These are phyloP conservation scores for Gallinago paraguaiae DNA, from an alignment of 2,113 vertebrate species.

Conservation along the genomic window DNA sequence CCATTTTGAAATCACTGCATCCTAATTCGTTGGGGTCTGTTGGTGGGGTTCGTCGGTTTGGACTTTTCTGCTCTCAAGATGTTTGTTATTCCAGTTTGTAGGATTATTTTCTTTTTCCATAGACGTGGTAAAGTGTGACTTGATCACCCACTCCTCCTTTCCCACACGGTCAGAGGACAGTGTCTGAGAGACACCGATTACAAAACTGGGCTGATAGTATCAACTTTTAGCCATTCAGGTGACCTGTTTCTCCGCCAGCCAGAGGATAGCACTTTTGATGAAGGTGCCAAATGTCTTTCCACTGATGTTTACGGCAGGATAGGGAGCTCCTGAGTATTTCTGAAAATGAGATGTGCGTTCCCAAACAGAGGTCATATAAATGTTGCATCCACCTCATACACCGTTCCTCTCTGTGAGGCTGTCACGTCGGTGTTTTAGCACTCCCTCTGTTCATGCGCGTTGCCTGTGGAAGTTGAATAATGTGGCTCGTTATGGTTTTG, in stretches of 20 bases:
- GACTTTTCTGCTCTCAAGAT: neutral
- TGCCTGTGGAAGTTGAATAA: neutral
- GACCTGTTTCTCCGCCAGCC: neutral
- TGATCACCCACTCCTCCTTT: neutral
- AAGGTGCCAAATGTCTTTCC: neutral
- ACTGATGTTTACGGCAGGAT: neutral
- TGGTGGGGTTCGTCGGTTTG: neutral
- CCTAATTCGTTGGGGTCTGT: neutral
- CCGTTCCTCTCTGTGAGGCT: neutral
- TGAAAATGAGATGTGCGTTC: neutral
- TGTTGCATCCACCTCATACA: neutral
- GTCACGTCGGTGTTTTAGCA: neutral
- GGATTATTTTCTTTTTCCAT: neutral
- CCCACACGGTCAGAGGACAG: neutral
- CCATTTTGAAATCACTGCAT: neutral
- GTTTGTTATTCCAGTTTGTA: neutral
- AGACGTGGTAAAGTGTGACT: neutral
- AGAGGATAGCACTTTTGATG: neutral
- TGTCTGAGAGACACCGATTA: neutral
- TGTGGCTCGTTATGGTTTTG: neutral
- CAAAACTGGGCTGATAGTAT: neutral
- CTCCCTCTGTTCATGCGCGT: accelerated
- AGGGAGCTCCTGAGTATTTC: neutral
- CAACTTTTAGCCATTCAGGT: neutral
- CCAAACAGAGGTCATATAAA: neutral